A percentile compares a stretch with the other conserved stretches of the same genome.
Conservation (phyloP, 2,888 invertebrate species). For the Stenchaetothrips biformis region DNA sequence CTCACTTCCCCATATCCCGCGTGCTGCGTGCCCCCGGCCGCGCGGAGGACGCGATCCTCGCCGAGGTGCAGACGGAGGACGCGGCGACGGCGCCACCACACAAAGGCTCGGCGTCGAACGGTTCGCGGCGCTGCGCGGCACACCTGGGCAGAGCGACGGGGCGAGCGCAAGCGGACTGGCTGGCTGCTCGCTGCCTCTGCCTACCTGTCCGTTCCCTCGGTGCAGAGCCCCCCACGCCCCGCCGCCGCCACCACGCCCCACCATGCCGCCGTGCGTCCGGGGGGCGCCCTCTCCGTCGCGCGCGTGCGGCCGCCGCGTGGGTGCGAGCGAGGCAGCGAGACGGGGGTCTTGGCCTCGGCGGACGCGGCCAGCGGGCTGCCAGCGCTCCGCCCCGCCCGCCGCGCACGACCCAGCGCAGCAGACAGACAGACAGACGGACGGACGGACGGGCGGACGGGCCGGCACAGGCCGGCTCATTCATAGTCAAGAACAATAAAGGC, state of each 20-base stretch:
- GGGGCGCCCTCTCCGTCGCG: no score
- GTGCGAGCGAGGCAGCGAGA: no score
- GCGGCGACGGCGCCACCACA: not conserved
- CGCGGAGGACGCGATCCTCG: not conserved
- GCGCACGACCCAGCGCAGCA: not conserved
- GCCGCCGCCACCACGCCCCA: slow-evolving; percentile 33
- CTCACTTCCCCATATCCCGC: not conserved
- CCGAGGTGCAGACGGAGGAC: not conserved
- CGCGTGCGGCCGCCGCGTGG: no score
- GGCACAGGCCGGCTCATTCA: no score
- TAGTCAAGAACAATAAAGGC: no score
- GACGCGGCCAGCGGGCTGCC: slow-evolving; percentile 36
- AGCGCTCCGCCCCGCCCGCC: slow-evolving; percentile 38
- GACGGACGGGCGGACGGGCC: no score
- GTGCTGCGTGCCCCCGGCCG: not conserved
- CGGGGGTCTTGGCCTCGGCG: no score
- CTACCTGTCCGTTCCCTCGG: not conserved
- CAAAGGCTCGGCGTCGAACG: not conserved
- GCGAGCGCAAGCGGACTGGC: not conserved
- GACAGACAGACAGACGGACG: slow-evolving; percentile 34
- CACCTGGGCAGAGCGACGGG: not conserved
- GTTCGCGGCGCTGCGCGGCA: not conserved
- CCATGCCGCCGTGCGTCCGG: slow-evolving; percentile 39
- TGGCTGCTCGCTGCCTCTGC: not conserved
- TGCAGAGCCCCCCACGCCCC: not conserved